Evolutionary conservation across 2,888 invertebrate genomes (phyloP).

Genomic region (Orthonevra nobilis): DNA sequence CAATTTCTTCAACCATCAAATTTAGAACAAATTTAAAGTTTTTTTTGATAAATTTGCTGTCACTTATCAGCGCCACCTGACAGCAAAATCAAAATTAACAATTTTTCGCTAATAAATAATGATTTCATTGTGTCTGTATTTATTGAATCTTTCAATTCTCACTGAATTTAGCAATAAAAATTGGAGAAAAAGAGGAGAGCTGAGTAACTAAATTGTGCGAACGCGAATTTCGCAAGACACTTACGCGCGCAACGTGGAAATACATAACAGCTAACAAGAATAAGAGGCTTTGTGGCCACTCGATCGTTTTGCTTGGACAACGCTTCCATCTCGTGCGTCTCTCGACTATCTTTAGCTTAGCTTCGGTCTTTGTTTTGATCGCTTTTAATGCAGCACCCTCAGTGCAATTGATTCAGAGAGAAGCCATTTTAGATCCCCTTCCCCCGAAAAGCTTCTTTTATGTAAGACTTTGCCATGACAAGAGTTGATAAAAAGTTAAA

Average conservation of each 20-base stretch:
- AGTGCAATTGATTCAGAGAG: constrained; percentile 27
- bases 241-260: no score
- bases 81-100: no score
- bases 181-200: no score
- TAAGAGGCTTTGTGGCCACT: no score
- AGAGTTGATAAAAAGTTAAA: no score
- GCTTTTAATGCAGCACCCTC: neutral
- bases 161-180: constrained; percentile 26
- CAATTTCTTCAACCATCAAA: no score
- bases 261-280: no score
- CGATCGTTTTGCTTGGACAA: neutral
- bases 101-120: constrained; percentile 15
- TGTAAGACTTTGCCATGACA: constrained; percentile 25
- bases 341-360: neutral
- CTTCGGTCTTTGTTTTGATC: constrained; percentile 9
- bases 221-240: no score
- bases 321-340: neutral
- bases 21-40: no score
- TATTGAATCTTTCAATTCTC: constrained; percentile 18
- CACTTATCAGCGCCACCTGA: no score
- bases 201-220: no score
- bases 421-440: neutral
- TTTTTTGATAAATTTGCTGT: no score
- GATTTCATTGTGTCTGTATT: constrained; percentile 36
- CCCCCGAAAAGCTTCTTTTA: constrained; percentile 15